Base-by-base conservation (phyloP, 2,113 vertebrate genomes). In the Brienomyrus brachyistius region DNA sequence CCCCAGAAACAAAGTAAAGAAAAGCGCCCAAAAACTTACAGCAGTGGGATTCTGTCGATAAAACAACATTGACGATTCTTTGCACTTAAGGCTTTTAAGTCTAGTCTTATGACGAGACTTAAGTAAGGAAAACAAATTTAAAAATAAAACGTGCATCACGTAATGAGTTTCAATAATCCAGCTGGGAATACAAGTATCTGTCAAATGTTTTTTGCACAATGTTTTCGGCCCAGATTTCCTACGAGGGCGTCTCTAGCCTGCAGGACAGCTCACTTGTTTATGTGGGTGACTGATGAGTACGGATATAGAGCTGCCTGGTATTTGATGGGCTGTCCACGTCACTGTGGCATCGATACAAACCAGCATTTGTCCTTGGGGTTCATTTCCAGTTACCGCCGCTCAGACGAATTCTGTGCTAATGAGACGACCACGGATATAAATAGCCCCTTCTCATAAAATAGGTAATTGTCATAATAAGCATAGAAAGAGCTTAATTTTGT, bases 251-350 rank as follows among this genome's bases (percentile, higher is more conserved):
- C 17, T 87, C 50, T 54, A n/a, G 85, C 85, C 85, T 27, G 85
- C 85, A 87, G 85, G 85, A 87, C 50, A 19, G 27, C 85, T 35
- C 48, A 40, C 27, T 56, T 56, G 85, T 87, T 54, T 87, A 56
- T 87, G 85, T 87, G 51, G 51, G n/a, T 87, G 85, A 87, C 51
- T 87, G 85, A 87, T 87, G 85, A 87, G 85, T 40, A 87, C 85
- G 0, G 48, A 87, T 87, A 54, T 87, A 87, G 85, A 87, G 48
- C 27, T 40, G 85, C 51, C 85, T 87, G 51, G 10, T 40, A 54
- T 87, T 51, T 87, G 48, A 87, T 35, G 85, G 51, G 27, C 51
- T 7, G 3, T 87, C 51, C 51, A 54, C 31, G 31, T 87, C 85
- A 87, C 85, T 5, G 15, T 17, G 48, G 23, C 85, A 56, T 52